These are phyloP conservation scores for Caenorhabditis sp. DNA, from an alignment of 2,888 invertebrate species.

Conservation along the genomic window DNA sequence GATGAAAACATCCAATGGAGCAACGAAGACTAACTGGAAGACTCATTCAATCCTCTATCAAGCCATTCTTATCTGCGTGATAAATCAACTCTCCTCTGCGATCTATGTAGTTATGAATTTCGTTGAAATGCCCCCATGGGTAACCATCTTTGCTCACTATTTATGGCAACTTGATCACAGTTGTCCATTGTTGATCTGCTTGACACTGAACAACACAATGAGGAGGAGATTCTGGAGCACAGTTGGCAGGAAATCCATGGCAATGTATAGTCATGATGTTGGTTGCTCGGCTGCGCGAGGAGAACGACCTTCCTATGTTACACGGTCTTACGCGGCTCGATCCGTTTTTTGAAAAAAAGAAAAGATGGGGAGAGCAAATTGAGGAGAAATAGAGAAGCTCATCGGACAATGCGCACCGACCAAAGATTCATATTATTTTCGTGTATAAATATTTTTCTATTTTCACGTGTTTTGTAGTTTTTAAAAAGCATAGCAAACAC, in stretches of 20 bases:
- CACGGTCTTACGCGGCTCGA: too few species aligned
- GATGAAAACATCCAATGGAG: not conserved
- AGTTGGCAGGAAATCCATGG: not conserved
- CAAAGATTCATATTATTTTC: too few species aligned
- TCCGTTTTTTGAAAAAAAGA: too few species aligned
- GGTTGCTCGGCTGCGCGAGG: too few species aligned
- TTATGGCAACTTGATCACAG: slow-evolving; percentile 8
- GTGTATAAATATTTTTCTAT: too few species aligned
- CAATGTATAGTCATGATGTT: too few species aligned
- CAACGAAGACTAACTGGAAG: not conserved
- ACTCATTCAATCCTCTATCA: slow-evolving; percentile 1
- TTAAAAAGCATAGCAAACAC: too few species aligned
- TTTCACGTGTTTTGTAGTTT: too few species aligned
- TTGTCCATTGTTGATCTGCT: not conserved
- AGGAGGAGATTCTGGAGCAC: not conserved
- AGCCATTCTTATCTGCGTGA: slow-evolving; percentile 1
- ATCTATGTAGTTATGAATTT: slow-evolving; percentile 10
- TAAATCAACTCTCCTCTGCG: not conserved
- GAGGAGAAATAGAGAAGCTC: too few species aligned
- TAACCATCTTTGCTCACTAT: slow-evolving; percentile 4
- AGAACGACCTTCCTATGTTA: too few species aligned
- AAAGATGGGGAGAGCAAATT: too few species aligned
- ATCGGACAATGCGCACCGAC: too few species aligned
- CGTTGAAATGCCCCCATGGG: slow-evolving; percentile 2
- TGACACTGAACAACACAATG: slow-evolving; percentile 6